Evolutionary conservation across 2,797 vertebrate genomes (phyloP).

Genomic region (Melanotaenia nigrans): DNA sequence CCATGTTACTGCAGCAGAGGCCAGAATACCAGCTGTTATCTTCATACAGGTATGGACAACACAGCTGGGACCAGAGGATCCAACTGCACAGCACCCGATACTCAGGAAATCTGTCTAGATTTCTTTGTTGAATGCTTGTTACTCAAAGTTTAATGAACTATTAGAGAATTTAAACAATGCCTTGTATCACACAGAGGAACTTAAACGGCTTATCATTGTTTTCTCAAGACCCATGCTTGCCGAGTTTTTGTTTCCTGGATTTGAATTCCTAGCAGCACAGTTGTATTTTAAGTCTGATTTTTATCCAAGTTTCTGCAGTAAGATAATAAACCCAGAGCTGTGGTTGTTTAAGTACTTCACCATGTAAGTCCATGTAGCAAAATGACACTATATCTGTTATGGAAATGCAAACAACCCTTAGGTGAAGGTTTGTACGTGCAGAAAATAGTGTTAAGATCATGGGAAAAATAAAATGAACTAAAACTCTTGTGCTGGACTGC

Average conservation of each 20-base stretch:
- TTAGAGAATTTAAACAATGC: neutral
- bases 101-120: slow-evolving; percentile 15
- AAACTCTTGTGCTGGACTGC: neutral
- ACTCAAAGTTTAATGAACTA: neutral
- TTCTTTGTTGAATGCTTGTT: neutral
- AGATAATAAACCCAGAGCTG: neutral
- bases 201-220: neutral
- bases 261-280: neutral
- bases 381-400: neutral
- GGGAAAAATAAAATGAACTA: neutral
- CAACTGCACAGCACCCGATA: slow-evolving; percentile 1
- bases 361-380: neutral
- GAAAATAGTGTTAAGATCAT: neutral
- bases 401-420: neutral
- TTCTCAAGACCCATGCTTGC: neutral
- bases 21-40: slow-evolving; percentile 53
- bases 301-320: slow-evolving; percentile 1
- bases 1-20: slow-evolving; percentile 44
- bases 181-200: neutral
- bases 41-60: slow-evolving; percentile 38
- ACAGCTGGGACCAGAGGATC: slow-evolving; percentile 38
- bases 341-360: slow-evolving; percentile 5
- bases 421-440: neutral
- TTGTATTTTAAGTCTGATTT: neutral
- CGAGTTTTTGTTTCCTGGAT: neutral